Conservation (phyloP, 1,140 invertebrate species). For the Oscheius sp. region DNA sequence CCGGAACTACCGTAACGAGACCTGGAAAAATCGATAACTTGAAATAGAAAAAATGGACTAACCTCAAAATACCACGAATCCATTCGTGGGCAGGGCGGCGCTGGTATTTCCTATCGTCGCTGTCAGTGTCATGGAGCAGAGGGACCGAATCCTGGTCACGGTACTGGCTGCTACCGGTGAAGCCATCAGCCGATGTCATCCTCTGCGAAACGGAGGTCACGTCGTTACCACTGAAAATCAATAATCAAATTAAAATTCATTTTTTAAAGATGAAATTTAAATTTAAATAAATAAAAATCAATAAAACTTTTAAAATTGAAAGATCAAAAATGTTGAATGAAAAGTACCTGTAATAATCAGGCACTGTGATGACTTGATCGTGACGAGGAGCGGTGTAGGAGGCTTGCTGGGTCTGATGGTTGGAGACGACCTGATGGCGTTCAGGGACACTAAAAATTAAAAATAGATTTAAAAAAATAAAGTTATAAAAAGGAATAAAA, state of each 20-base stretch:
- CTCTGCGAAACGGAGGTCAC: neutral
- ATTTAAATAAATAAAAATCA: neutral
- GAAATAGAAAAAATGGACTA: neutral
- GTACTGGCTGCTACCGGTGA: no score
- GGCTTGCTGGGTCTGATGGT: conserved; percentile 13
- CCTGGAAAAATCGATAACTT: neutral
- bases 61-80: conserved; percentile 21
- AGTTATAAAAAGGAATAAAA: no score
- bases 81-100: conserved; percentile 22
- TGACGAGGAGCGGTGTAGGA: neutral
- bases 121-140: conserved; percentile 6
- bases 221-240: neutral
- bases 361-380: no score
- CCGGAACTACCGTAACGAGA: conserved; percentile 13
- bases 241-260: neutral
- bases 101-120: conserved; percentile 33
- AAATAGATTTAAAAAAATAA: no score
- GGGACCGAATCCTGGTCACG: conserved; percentile 12
- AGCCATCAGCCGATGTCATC: neutral
- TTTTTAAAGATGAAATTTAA: neutral
- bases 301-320: conserved; percentile 9
- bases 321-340: no score
- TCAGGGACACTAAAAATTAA: no score
- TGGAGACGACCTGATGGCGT: conserved; percentile 39
- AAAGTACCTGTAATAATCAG: no score